phyloP scores from a whole-genome alignment of 2,888 invertebrate species.

The Thysanoteuthis rhombus region DNA sequence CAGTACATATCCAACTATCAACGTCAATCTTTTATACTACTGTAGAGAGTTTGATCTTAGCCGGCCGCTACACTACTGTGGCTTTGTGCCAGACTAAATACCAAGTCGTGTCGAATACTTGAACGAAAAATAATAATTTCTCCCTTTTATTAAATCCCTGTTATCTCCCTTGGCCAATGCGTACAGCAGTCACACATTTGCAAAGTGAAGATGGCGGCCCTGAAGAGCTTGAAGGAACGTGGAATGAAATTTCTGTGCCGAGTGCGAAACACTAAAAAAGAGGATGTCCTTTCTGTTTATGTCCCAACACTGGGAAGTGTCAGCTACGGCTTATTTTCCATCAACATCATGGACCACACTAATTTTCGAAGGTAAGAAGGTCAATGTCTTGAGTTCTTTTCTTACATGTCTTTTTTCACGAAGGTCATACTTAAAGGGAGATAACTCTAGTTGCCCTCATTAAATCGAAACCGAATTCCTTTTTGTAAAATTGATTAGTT shows the following conservation, averaged over 20 bases:
- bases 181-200: neutral
- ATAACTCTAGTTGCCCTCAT: neutral
- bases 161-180: neutral
- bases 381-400: neutral
- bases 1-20: too few relatives aligned
- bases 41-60: too few relatives aligned
- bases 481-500: too few relatives aligned
- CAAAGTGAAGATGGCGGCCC: neutral
- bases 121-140: neutral
- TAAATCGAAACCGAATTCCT: neutral
- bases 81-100: neutral
- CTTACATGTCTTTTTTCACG: neutral
- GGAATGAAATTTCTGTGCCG: constrained; percentile 20
- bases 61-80: too few relatives aligned
- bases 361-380: constrained; percentile 51
- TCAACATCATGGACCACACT: constrained; percentile 54
- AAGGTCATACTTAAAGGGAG: neutral
- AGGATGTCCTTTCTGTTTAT: constrained; percentile 41
- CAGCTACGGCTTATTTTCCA: constrained; percentile 55
- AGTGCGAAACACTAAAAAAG: constrained; percentile 34
- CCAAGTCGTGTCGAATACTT: neutral
- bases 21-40: too few relatives aligned
- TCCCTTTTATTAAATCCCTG: neutral
- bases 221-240: neutral
- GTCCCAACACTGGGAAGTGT: constrained; percentile 52